Evolutionary conservation across 1,140 invertebrate genomes (phyloP), one percentile per base, ranked within the genome.

Genomic region (Plectrocnemia conspersa): DNA sequence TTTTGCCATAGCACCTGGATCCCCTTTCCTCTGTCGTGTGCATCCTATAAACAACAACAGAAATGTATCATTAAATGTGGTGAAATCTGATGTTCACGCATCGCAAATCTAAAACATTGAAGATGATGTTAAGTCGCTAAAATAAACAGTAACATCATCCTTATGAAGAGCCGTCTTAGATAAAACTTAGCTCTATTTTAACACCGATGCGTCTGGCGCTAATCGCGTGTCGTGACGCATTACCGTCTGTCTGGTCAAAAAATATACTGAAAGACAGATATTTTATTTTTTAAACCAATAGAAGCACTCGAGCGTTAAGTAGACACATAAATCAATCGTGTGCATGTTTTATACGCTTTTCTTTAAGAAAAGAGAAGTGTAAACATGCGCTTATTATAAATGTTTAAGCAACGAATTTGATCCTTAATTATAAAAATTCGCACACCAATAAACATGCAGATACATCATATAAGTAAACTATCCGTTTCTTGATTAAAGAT

Each of bases 1-100:
- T 71, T 71, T 2, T 66, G 65, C 70, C 70, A 72, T 36, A 58
- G 19, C n/a, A 2, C 65, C 68, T 73, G 54, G 50, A 72, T 64
- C 32, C 72, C 70, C 1, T 67, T 71, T 11, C 66, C 66, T 16
- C 67, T 64, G 38, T 72, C 70, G 48, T 71, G 65, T 1, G 67
- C 61, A 0, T 64, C 65, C 41, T 67, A 65, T 16, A 18, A 40
- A 19, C 36, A 40, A 40, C 5, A 19, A 6, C 2, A 13, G 40
- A 11, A 10, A 36, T 3, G 16, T 45, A 13, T 27, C 10, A 25
- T 45, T 45, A 45, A 27, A 27, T 15, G 42, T 15, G 13, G 10
- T 13, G 6, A 24, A 27, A 25, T 27, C 15, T 45, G 23, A 45
- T 25, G 11, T 11, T 13, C 16, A 18, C 21, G 18, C 7, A 19